Percentiles rank a stretch among this genome's conserved stretches.
Conservation (phyloP, 2,113 vertebrate species). For the Phalacrocorax pelagicus region DNA sequence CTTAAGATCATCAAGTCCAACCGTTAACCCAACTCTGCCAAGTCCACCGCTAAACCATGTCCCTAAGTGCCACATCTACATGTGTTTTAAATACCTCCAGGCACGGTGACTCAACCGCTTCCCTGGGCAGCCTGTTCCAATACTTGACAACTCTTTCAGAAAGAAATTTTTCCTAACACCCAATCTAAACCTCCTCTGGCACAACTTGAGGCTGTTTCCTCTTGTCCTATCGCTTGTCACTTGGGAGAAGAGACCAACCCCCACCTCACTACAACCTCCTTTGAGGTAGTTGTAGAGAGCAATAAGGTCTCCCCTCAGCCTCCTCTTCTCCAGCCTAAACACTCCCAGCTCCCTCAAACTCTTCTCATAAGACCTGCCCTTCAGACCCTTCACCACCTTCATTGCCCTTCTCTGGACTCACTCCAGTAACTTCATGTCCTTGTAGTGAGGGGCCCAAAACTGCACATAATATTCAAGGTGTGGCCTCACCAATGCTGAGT, state of each 20-base stretch:
- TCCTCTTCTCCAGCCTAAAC: not conserved
- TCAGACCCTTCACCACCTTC: not conserved
- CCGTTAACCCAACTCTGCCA: not conserved
- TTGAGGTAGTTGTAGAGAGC: not conserved
- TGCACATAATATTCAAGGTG: not conserved
- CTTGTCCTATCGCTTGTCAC: not conserved
- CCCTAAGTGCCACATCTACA: accelerated
- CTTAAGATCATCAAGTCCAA: not conserved
- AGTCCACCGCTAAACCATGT: not conserved
- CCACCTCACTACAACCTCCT: not conserved
- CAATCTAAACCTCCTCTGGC: not conserved
- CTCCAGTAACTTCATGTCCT: not conserved
- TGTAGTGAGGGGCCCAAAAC: not conserved
- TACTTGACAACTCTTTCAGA: not conserved
- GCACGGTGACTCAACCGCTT: not conserved
- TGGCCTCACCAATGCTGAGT: accelerated
- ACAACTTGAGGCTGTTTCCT: not conserved
- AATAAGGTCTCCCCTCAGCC: not conserved
- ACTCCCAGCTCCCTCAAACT: not conserved
- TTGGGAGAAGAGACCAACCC: not conserved
- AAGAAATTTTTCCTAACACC: not conserved
- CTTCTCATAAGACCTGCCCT: not conserved
- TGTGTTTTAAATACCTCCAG: not conserved
- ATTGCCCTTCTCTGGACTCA: not conserved
- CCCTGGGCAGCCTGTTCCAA: not conserved